Base-by-base conservation (phyloP, 2,888 invertebrate genomes). In the Apoda limacodes region DNA sequence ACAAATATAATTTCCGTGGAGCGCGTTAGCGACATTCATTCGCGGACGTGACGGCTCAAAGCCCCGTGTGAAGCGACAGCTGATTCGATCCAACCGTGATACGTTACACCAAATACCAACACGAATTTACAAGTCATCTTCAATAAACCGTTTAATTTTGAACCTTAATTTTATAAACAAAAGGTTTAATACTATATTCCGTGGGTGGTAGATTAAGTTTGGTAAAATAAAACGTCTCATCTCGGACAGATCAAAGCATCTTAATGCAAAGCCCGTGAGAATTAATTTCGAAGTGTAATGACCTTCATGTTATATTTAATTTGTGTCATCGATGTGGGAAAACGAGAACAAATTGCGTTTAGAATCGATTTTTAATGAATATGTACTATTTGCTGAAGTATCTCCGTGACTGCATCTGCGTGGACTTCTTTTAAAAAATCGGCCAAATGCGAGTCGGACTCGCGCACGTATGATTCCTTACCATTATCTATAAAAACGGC, bases 11-110 rank as follows among this genome's bases (percentile, higher is more conserved):
- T 35, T 42, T 42, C 45, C 45, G 48, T 17, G n/a, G n/a, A 17
- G 7, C 47, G 46, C 35, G 40, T 35, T 42, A 40, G 55, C 48
- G 57, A 60, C 59, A 55, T 59, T 58, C 50, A 52, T 48, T 50
- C 46, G 50, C 55, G 40, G 53, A 59, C 50, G 49, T 17, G 7
- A n/a, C n/a, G n/a, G 52, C 50, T 46, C 54, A 60, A 69, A 72
- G 62, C 65, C 44, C 52, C 65, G 68, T 69, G 68, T 63, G 69
- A 72, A 71, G 58, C 67, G 68, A 69, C 70, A 68, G 61, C 62
- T 65, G 68, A 66, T 69, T 67, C 55, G 59, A 59, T 61, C 46
- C 58, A 55, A 58, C 55, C 50, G 47, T 58, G 57, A 62, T 61
- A 56, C 50, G 41, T 52, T 46, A 49, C 43, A 42, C 31, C 30